Evolutionary conservation across 2,113 vertebrate genomes (phyloP), one percentile per base, ranked within the genome.

Genomic region (Crypturellus undulatus): DNA sequence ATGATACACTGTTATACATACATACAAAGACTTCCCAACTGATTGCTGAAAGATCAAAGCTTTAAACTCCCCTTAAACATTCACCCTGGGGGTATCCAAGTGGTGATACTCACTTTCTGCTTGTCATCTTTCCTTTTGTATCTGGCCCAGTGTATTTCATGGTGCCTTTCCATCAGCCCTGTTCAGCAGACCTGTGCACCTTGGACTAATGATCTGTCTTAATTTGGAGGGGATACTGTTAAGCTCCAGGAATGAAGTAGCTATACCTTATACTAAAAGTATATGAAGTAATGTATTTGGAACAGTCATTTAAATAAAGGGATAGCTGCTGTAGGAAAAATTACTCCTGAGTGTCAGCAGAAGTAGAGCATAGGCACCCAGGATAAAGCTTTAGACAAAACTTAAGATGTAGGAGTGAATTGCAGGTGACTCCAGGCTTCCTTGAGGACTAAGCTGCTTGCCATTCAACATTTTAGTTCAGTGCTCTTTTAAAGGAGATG

Each of bases 41-140:
- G 63, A 84, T 87, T 45, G 81, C 79, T 95, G 56, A 78, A 38
- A 92, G 88, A 81, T 70, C 26, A 62, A 79, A 89, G 58, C 47
- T 91, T 94, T 34, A 71, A 80, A 58, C 24, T 91, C 63, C n/a
- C 49, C 51, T 85, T 77, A 65, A 72, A 93, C 60, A 38, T 87
- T 84, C 49, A 85, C 60, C 79, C 76, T 73, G 6, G 8, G 43
- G 14, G 3, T 85, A 58, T 64, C 25, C 26, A 67, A 59, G 24
- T 49, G 49, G 54, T 70, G 19, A 60, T 52, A 42, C 2, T 89
- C 85, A 76, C 52, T 73, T 62, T 51, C 22, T 76, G 38, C 32
- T 90, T 86, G 88, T 84, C 52, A 73, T 17, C 26, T 68, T 58
- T 58, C 73, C 47, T 56, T 76, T 79, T 82, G 12, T 79, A 24